These are phyloP conservation scores for Pelosia muscerda DNA, from an alignment of 2,888 invertebrate genomes.

Conservation along the genomic window DNA sequence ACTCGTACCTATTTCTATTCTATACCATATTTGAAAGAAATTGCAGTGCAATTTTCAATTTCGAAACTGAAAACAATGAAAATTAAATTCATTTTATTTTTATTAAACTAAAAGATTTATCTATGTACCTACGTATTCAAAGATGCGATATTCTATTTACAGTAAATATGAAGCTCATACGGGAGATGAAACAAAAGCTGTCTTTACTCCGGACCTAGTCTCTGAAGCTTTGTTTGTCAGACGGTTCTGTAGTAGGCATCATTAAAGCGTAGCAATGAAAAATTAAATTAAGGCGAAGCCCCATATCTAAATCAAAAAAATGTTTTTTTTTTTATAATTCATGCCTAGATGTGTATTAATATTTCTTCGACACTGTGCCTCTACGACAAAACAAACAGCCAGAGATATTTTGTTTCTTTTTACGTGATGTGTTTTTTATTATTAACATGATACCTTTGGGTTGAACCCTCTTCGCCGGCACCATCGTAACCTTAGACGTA, in stretches of 20 bases:
- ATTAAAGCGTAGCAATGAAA: neutral
- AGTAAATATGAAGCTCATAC: too few species aligned
- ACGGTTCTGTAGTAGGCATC: neutral
- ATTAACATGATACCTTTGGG: neutral
- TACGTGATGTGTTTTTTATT: constrained; percentile 3
- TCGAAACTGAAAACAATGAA: too few species aligned
- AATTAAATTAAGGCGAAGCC: neutral
- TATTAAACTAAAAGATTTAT: too few species aligned
- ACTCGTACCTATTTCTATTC: too few species aligned
- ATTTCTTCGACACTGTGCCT: neutral
- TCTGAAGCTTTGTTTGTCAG: neutral
- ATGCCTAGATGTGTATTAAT: neutral
- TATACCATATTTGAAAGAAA: too few species aligned
- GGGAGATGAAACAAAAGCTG: too few species aligned
- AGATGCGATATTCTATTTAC: too few species aligned
- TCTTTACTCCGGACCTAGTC: neutral
- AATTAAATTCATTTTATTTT: too few species aligned
- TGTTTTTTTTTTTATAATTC: neutral
- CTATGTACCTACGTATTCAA: too few species aligned
- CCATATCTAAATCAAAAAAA: neutral
- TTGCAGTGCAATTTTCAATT: too few species aligned
- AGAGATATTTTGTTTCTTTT: neutral
- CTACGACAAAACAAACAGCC: neutral
- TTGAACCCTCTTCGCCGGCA: neutral
- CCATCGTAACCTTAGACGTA: neutral